Base-by-base conservation (phyloP, 2,888 invertebrate species). In the Acrobasis consociella region DNA sequence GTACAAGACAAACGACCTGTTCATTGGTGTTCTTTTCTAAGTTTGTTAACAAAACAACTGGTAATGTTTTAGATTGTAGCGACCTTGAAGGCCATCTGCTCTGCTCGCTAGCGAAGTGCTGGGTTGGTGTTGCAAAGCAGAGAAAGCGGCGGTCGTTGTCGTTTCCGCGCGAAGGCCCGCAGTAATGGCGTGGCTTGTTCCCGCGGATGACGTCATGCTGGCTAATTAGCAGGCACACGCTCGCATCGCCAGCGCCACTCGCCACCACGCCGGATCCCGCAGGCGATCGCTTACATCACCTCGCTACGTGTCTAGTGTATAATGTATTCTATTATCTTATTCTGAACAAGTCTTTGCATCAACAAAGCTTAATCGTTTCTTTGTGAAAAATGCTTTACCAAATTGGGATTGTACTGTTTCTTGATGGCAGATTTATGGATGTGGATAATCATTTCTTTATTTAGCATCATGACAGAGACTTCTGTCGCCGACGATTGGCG, bases 141-240 rank as follows among this genome's bases (percentile, higher is more conserved):
- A 87, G 90, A 92, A 90, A 91, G 88, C 89, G 78, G 72, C 88
- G 91, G 90, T 87, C 90, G 86, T 90, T 89, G 90, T 90, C 89
- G 86, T 91, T 90, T 91, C 88, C 90, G 87, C 91, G 87, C 87
- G 87, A 89, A 79, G 87, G 90, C 87, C 75, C 77, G 78, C 81
- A 71, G 80, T 91, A 90, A 91, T 89, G 84, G 85, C 85, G 76
- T 80, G 72, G 72, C 71, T 75, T 71, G 81, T 82, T 83, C 85
- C 84, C 80, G 76, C 78, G 72, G 74, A 72, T 91, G 91, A 91
- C 89, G 91, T 91, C 90, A 91, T 72, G 74, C 69, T 70, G 72
- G 80, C 81, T 89, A 90, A 90, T 91, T 90, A 91, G 82, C 82
- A 87, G 74, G 85, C 88, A 81, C 67, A 77, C 82, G 74, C 80